Percentiles rank a stretch among this genome's conserved stretches.
These are phyloP conservation scores for Varanus salvator DNA, from an alignment of 2,113 vertebrate species.

Conservation along the genomic window DNA sequence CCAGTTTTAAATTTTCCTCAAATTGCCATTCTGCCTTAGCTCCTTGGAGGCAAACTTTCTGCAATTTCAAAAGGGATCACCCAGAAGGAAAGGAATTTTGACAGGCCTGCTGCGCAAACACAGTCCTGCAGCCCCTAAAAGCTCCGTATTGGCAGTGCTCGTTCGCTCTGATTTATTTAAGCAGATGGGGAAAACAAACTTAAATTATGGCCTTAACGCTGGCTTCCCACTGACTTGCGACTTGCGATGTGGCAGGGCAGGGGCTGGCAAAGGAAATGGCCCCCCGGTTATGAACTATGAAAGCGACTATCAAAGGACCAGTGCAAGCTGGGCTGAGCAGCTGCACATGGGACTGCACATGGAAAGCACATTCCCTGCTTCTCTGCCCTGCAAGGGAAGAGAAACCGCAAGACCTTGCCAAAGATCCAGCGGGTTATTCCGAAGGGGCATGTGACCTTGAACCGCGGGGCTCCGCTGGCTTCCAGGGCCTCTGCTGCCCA, in stretches of 20 bases:
- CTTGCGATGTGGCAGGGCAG: not conserved
- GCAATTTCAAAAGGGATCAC: too few species aligned
- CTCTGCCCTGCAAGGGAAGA: not conserved
- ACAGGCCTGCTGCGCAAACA: not conserved
- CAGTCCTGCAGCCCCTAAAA: not conserved
- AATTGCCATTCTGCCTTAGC: too few species aligned
- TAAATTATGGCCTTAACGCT: not conserved
- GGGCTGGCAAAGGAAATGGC: conserved; percentile 5
- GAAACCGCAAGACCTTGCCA: not conserved
- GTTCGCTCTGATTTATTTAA: not conserved
- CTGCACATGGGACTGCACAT: not conserved
- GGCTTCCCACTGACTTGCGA: not conserved
- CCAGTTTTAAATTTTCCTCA: too few species aligned
- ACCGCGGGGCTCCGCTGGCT: too few species aligned
- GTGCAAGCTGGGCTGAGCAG: not conserved
- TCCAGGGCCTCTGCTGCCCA: not conserved
- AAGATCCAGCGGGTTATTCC: not conserved
- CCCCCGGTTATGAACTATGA: not conserved
- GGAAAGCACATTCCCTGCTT: not conserved
- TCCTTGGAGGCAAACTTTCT: too few species aligned
- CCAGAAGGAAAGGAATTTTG: not conserved
- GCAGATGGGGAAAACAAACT: not conserved
- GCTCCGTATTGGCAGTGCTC: not conserved
- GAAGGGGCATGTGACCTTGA: not conserved
- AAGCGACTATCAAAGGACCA: not conserved